Base-by-base conservation (phyloP, 2,113 vertebrate genomes). In the Lepus europaeus region DNA sequence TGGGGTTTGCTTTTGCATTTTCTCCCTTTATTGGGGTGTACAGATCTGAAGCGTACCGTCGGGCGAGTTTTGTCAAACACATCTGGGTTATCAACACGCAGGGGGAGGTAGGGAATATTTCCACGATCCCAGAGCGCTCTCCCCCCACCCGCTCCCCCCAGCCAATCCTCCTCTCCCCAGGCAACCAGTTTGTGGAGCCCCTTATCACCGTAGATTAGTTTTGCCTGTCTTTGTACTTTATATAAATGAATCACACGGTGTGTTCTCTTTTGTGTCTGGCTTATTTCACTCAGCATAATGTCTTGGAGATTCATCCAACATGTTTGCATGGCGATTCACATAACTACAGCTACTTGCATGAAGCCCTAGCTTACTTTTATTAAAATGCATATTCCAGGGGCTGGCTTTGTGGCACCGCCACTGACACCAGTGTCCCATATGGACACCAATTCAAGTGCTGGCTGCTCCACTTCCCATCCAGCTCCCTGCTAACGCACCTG, bases 151-250 rank as follows among this genome's bases (percentile, higher is more conserved):
- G 12, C 9, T 6, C n/a, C 29, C 93, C 77, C n/a, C 84, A 63
- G 36, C 16, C 68, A 13, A 33, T 25, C 33, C 73, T 89, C 81
- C 76, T 88, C 78, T 69, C 45, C 29, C 9, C 22, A 31, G 53
- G 36, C 80, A 86, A 73, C 45, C 33, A 9, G 23, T 27, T 90
- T 59, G 73, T 25, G 12, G 59, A 45, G 29, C 45, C n/a, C 22
- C 45, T 89, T 69, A 79, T 78, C 90, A 83, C 33, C 27, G 3
- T 22, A 56, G 69, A n/a, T 89, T 81, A 77, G 39, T 63, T 84
- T 74, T 89, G 79, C 74, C 79, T 79, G 45, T 86, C 68, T 81
- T 80, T 36, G 63, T 77, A 53, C 59, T 78, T 91, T 77, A 70
- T 19, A 74, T 74, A 73, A 78, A 39, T 51, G 39, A 87, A 33